Evolutionary conservation across 2,888 invertebrate species (phyloP).

Genomic region (Caenorhabditis zanzibari): DNA sequence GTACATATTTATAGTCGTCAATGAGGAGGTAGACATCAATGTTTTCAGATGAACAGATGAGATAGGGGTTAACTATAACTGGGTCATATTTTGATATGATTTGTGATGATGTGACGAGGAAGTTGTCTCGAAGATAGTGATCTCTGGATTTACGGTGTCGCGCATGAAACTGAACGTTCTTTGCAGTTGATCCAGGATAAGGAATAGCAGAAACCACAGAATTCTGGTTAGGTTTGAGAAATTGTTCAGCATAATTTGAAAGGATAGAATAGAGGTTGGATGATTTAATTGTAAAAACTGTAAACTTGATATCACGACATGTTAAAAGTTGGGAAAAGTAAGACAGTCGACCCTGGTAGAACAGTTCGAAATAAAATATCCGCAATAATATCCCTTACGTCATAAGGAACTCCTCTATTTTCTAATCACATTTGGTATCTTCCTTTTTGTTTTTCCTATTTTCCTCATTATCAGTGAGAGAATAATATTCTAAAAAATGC

Average conservation of each 20-base stretch:
- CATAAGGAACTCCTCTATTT: background rate
- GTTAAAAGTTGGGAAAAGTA: no score
- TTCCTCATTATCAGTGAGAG: slow-evolving; percentile 24
- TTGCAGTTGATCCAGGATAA: no score
- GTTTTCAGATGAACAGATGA: slow-evolving; percentile 43
- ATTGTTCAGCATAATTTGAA: no score
- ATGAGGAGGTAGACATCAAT: slow-evolving; percentile 51
- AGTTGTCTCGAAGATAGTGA: background rate
- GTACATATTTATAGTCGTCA: slow-evolving; percentile 60
- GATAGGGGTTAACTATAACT: slow-evolving; percentile 8
- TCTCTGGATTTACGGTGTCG: background rate
- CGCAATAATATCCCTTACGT: background rate
- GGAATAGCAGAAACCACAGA: no score
- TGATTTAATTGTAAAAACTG: no score
- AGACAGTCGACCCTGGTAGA: no score
- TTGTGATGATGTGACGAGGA: slow-evolving; percentile 1
- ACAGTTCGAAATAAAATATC: no score
- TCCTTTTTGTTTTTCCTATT: slow-evolving; percentile 7
- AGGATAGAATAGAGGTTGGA: no score
- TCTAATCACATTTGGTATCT: background rate
- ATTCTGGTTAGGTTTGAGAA: no score
- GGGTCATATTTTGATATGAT: slow-evolving; percentile 5
- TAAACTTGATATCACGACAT: no score
- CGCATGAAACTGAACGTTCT: no score
- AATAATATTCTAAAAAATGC: slow-evolving; percentile 17